Evolutionary conservation across 1,140 invertebrate species (phyloP), one percentile per base, ranked within the genome.

Genomic region (Drosophila gunungcola): DNA sequence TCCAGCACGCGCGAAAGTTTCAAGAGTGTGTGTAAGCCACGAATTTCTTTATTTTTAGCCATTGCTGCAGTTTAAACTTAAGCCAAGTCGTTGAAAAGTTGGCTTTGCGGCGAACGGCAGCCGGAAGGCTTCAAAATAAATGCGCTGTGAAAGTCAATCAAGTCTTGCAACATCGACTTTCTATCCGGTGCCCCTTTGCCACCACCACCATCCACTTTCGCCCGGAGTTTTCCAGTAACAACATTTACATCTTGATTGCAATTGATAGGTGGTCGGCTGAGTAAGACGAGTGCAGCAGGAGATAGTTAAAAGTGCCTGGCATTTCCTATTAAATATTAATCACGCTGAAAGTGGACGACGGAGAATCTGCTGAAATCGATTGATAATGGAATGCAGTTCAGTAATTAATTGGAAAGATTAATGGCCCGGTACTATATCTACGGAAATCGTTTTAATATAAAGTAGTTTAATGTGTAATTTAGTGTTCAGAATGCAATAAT

Each of bases 101-200:
- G 75, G 81, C 81, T 80, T 76, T 63, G 72, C 76, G 64, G 80
- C 53, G 45, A 54, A 29, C 25, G 36, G 72, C 73, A 51, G 57
- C 56, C 41, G 42, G 43, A 41, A 55, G 72, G 69, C 60, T 45
- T 61, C 68, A 79, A 77, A 86, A 88, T 86, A 86, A 86, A 86
- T 86, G 83, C 76, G 83, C 83, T 88, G 83, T 78, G 83, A 86
- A 86, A 86, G 83, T 86, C 83, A 86, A 86, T 86, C 83, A 88
- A 86, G 83, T 83, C 79, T 88, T 88, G 79, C 83, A 88, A 53
- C 86, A 88, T 88, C 73, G 68, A 55, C 58, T 56, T 48, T 32
- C 51, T 51, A 65, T 52, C 60, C 60, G 27, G 46, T 38, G 4
- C 70, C 12, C n/a, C 25, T 36, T 16, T 34, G 36, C 32, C 41